phyloP scores from a whole-genome alignment of 2,888 invertebrate genomes.

The Pecten maximus region DNA sequence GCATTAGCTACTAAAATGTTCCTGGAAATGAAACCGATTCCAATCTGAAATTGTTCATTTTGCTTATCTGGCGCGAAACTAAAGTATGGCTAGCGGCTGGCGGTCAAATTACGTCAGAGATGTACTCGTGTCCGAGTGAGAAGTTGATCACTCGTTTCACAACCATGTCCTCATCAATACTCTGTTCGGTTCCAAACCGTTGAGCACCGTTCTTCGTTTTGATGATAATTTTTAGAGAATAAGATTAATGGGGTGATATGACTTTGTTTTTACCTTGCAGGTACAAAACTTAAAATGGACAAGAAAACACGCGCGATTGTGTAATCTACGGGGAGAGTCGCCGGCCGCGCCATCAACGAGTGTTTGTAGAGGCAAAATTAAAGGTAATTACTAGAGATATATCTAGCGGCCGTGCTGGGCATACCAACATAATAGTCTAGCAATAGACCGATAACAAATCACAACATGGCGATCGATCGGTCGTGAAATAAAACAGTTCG shows the following conservation, averaged over 20 bases:
- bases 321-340: conserved; percentile 12
- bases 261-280: conserved; percentile 33
- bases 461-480: conserved; percentile 40
- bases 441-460: conserved; percentile 43
- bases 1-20: conserved; percentile 35
- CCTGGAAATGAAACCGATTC: conserved; percentile 33
- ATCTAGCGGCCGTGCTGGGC: conserved; percentile 33
- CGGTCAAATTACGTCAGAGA: background rate
- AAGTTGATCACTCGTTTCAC: background rate
- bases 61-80: conserved; percentile 35
- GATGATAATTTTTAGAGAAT: conserved; percentile 35
- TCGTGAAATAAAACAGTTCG: conserved; percentile 43
- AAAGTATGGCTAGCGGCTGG: conserved; percentile 29
- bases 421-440: conserved; percentile 24
- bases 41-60: conserved; percentile 35
- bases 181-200: background rate
- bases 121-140: conserved; percentile 20
- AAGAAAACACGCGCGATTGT: conserved; percentile 11
- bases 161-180: background rate
- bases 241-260: conserved; percentile 21
- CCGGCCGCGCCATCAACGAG: conserved; percentile 30
- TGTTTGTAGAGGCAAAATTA: conserved; percentile 42
- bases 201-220: conserved; percentile 9
- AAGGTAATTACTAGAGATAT: conserved; percentile 44
- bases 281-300: conserved; percentile 9